Evolutionary conservation across 2,113 vertebrate genomes (phyloP).

Genomic region (Callorhinus ursinus): DNA sequence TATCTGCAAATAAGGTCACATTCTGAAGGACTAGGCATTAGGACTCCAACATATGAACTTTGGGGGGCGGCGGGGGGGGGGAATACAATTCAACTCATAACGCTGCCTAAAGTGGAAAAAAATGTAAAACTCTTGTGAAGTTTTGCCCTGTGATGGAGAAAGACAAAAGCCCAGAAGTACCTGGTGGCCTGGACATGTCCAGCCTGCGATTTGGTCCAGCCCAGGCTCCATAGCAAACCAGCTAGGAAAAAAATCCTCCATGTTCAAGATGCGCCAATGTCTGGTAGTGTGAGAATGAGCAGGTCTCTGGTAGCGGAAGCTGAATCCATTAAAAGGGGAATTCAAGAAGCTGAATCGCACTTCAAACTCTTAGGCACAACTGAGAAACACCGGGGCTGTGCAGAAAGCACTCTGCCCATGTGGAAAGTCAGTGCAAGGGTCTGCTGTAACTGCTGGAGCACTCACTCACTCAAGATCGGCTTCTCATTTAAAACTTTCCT

Average conservation of each 20-base stretch:
- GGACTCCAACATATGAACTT: neutral
- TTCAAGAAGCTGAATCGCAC: neutral
- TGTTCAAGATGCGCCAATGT: neutral
- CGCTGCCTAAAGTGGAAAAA: neutral
- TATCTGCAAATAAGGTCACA: neutral
- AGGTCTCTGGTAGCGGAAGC: neutral
- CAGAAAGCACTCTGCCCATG: neutral
- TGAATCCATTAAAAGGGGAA: neutral
- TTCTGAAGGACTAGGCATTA: neutral
- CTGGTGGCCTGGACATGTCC: neutral
- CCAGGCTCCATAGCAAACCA: neutral
- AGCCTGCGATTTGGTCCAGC: neutral
- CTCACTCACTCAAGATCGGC: neutral
- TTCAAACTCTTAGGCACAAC: neutral
- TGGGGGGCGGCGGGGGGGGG: fast-evolving
- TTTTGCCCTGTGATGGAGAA: neutral
- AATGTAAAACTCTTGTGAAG: neutral
- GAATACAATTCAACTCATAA: neutral
- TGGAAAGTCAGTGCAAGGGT: neutral
- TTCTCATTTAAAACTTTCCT: neutral
- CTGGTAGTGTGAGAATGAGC: neutral
- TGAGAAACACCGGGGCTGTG: neutral
- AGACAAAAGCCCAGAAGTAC: neutral
- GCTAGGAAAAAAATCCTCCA: neutral
- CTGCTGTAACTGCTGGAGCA: neutral